Conservation (phyloP, 2,113 vertebrate genomes). For the Erpornis zantholeuca region DNA sequence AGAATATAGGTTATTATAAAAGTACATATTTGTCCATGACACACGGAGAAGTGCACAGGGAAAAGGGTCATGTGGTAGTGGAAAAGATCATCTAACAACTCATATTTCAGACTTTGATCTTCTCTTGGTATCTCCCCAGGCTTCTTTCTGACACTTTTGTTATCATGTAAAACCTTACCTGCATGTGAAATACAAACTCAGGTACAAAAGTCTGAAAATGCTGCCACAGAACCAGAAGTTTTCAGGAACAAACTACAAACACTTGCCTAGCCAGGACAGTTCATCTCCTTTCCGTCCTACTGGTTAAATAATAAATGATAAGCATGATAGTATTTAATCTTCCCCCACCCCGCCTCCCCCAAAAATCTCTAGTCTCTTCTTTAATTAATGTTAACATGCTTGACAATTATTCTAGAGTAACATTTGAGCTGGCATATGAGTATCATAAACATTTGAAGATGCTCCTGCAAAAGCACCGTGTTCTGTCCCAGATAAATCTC, state of each 20-base stretch:
- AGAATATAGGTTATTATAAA: background rate
- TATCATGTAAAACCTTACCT: background rate
- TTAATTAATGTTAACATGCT: background rate
- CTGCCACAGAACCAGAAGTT: background rate
- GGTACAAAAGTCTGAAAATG: background rate
- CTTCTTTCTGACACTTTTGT: background rate
- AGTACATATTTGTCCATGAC: background rate
- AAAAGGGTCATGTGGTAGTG: accelerated
- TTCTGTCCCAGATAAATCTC: background rate
- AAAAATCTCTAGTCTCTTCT: background rate
- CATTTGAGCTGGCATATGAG: background rate
- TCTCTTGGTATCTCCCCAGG: background rate
- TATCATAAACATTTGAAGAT: background rate
- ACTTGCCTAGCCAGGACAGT: background rate
- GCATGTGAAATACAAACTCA: background rate
- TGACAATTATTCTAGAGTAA: background rate
- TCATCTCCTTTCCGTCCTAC: background rate
- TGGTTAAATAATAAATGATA: background rate
- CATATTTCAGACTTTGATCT: background rate
- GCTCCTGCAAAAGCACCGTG: background rate
- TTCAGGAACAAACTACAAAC: background rate
- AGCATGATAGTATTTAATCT: background rate
- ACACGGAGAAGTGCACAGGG: background rate
- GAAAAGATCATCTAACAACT: background rate
- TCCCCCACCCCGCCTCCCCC: accelerated